Base-by-base conservation (phyloP, 2,888 invertebrate genomes). In the Adela reaumurella region DNA sequence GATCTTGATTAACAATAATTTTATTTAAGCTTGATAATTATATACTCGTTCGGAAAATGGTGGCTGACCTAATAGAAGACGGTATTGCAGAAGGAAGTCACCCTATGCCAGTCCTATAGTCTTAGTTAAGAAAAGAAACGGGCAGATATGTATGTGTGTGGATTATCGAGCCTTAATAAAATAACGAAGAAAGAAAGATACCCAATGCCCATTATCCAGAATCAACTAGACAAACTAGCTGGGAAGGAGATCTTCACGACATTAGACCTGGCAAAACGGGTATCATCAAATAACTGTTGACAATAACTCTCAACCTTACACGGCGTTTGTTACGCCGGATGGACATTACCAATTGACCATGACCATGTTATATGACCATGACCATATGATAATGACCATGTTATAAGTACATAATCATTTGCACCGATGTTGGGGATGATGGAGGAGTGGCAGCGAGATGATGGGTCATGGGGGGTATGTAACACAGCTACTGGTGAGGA, bases 201-300 rank as follows among this genome's bases (percentile, higher is more conserved):
- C 46, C 56, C 59, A 11, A 20, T 59, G 14, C 59, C 57, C 0
- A 16, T 58, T 17, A 57, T 60, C 3, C 57, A 62, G n/a, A 60
- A 62, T 43, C 58, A 58, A 45, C 20, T 66, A 3, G 57, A 62
- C 20, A 51, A 55, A 35, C 51, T 63, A 2, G 55, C 57, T 45
- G 57, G 58, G 5, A 58, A 59, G 6, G 55, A 46, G 10, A 57
- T 52, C 41, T 64, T 62, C 43, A 62, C 54, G 3, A 57, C 59
- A 4, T 51, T 63, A 3, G 61, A 62, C 46, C 46, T 66, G 2
- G 56, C 57, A 4, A 62, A n/a, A 61, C 18, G 62, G 62, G 0
- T 64, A 63, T 51, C 65, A 65, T 43, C 65, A 67, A 48, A 58
- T 67, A 0, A 54, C 55, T 3, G 49, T 67, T 16, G 50, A 57